A percentile compares a stretch with the other conserved stretches of the same genome.
Conservation (phyloP, 1,140 invertebrate species). For the Drosophila varians region DNA sequence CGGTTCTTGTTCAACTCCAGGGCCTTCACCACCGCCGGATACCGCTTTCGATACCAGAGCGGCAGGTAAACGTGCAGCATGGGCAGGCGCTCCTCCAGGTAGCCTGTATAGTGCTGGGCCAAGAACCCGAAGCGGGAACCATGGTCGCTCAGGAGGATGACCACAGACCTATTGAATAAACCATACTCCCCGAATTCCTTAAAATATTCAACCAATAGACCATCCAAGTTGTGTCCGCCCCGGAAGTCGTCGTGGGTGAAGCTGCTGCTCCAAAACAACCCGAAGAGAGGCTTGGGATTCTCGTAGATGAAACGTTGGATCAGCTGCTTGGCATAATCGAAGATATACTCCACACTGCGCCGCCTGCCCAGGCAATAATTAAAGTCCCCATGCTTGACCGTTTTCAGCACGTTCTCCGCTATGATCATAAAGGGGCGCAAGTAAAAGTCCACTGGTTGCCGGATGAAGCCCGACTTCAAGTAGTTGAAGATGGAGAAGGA, state of each 20-base stretch:
- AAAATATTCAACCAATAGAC: conserved; percentile 85
- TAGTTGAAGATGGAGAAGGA: conserved; percentile 92
- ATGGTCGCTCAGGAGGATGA: conserved; percentile 95
- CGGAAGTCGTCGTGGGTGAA: conserved; percentile 90
- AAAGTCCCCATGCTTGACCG: background rate
- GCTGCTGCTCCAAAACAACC: conserved; percentile 91
- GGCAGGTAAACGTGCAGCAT: conserved; percentile 92
- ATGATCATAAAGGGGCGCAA: conserved; percentile 88
- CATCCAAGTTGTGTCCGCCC: conserved; percentile 87
- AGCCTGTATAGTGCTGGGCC: conserved; percentile 87
- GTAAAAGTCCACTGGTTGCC: conserved; percentile 92
- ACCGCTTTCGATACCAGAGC: conserved; percentile 87
- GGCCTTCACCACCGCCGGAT: conserved; percentile 87
- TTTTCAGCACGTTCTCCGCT: conserved; percentile 74
- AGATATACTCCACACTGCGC: conserved; percentile 85
- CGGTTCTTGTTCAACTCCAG: conserved; percentile 88
- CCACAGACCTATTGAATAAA: conserved; percentile 87
- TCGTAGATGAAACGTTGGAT: conserved; percentile 69
- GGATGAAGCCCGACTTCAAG: conserved; percentile 89
- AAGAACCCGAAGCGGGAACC: conserved; percentile 93
- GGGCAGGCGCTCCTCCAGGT: conserved; percentile 94
- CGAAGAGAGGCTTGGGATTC: conserved; percentile 88
- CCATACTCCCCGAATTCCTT: conserved; percentile 85
- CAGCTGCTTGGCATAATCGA: conserved; percentile 85
- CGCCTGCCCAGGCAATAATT: conserved; percentile 85